phyloP scores from a whole-genome alignment of 1,140 invertebrate genomes.

The Fopius arisanus region DNA sequence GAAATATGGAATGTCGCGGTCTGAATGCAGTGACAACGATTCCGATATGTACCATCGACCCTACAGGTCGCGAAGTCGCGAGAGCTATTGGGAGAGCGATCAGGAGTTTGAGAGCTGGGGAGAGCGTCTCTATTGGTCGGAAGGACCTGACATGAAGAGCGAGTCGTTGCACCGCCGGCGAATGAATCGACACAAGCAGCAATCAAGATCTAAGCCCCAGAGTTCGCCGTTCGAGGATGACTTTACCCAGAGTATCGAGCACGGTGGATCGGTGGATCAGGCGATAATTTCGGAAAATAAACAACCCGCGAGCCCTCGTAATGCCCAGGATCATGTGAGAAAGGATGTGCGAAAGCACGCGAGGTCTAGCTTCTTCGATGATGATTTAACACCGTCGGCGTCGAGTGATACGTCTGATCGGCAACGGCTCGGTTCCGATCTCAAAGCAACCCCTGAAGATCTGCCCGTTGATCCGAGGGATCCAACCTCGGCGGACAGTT shows the following conservation, averaged over 20 bases:
- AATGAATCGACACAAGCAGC: slow-evolving; percentile 57
- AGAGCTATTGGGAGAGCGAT: slow-evolving; percentile 61
- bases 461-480: slow-evolving; percentile 45
- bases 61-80: slow-evolving; percentile 58
- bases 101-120: slow-evolving; percentile 61
- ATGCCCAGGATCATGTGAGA: slow-evolving; percentile 46
- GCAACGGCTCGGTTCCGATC: slow-evolving; percentile 49
- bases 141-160: slow-evolving; percentile 52
- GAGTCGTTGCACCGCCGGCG: slow-evolving; percentile 59
- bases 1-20: slow-evolving; percentile 58
- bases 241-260: slow-evolving; percentile 65
- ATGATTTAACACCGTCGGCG: slow-evolving; percentile 72
- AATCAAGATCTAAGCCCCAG: slow-evolving; percentile 55
- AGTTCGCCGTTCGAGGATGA: slow-evolving; percentile 77
- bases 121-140: slow-evolving; percentile 58
- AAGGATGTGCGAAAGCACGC: slow-evolving; percentile 36
- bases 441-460: slow-evolving; percentile 57
- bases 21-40: slow-evolving; percentile 63
- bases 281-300: slow-evolving; percentile 43
- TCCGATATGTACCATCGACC: slow-evolving; percentile 55
- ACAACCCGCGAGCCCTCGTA: slow-evolving; percentile 51
- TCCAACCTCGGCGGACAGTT: slow-evolving; percentile 36
- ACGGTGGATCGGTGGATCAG: neutral
- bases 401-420: slow-evolving; percentile 55
- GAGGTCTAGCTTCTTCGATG: slow-evolving; percentile 71